Conservation (phyloP, 2,113 vertebrate genomes). For the Sarotherodon lohbergeri region DNA sequence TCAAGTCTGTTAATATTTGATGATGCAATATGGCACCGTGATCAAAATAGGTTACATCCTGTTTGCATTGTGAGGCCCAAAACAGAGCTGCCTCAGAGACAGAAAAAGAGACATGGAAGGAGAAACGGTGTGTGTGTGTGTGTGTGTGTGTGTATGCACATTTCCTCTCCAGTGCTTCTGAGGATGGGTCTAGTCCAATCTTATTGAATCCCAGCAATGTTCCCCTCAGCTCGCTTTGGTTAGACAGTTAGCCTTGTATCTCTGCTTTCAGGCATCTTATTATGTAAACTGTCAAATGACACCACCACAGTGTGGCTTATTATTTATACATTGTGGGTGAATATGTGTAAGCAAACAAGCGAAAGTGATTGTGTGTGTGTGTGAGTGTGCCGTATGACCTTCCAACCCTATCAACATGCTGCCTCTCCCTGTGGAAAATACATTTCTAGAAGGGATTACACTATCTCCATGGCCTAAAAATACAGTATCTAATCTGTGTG, state of each 20-base stretch:
- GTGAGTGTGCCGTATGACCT: conserved; percentile 24
- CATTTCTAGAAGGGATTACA: conserved; percentile 29
- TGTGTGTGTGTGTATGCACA: background rate
- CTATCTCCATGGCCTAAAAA: conserved; percentile 17
- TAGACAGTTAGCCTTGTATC: conserved; percentile 45
- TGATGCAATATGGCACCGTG: conserved; percentile 75
- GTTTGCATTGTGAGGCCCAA: conserved; percentile 65
- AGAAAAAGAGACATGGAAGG: conserved; percentile 12
- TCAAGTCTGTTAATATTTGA: conserved; percentile 72
- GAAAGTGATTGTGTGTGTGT: background rate
- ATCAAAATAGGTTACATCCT: conserved; percentile 76
- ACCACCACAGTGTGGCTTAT: conserved; percentile 17
- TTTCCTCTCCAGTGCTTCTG: conserved; percentile 34
- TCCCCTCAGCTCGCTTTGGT: conserved; percentile 34
- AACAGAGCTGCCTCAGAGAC: conserved; percentile 42
- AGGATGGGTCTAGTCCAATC: conserved; percentile 51
- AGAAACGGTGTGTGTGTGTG: background rate
- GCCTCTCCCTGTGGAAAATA: conserved; percentile 26
- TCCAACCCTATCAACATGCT: conserved; percentile 44
- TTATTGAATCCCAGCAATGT: conserved; percentile 47
- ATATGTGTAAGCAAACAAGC: conserved; percentile 15
- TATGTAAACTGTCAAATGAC: conserved; percentile 55
- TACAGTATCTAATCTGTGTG: background rate
- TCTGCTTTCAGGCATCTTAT: conserved; percentile 27
- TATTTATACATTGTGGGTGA: conserved; percentile 34